phyloP scores from a whole-genome alignment of 2,113 vertebrate species.

The Sceloporus undulatus region DNA sequence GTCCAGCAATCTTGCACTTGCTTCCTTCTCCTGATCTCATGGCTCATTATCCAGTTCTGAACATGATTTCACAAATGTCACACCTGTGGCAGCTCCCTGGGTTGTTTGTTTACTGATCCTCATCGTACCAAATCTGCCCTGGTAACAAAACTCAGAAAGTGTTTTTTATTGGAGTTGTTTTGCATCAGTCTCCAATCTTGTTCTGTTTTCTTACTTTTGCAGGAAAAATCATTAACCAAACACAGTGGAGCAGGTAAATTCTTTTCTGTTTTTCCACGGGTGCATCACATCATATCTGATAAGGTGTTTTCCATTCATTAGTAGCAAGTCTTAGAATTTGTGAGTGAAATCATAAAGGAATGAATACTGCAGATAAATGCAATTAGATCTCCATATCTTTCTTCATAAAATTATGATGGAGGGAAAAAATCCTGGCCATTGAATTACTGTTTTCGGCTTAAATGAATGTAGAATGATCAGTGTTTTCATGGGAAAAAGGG shows the following conservation, averaged over 20 bases:
- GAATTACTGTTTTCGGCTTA: neutral
- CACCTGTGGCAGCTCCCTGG: neutral
- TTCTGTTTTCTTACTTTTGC: constrained; percentile 21
- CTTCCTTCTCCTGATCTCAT: neutral
- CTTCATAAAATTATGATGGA: neutral
- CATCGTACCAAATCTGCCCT: neutral
- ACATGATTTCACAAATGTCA: neutral
- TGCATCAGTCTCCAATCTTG: constrained; percentile 31
- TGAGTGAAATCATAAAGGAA: neutral
- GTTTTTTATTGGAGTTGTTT: neutral
- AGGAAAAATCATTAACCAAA: neutral
- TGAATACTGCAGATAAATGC: neutral
- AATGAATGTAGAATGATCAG: neutral
- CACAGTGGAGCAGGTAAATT: constrained; percentile 9
- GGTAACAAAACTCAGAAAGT: neutral
- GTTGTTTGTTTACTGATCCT: neutral
- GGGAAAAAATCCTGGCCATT: neutral
- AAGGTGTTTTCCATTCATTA: neutral
- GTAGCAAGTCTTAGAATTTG: neutral
- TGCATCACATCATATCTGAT: neutral
- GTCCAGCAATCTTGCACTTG: neutral
- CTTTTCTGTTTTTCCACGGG: constrained; percentile 19
- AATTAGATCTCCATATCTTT: neutral
- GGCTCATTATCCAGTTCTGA: neutral
- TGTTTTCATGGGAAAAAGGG: neutral